Base-by-base conservation (phyloP, 37 sponge, comb jelly and placozoan species). In the Mnemiopsis leidyi region DNA sequence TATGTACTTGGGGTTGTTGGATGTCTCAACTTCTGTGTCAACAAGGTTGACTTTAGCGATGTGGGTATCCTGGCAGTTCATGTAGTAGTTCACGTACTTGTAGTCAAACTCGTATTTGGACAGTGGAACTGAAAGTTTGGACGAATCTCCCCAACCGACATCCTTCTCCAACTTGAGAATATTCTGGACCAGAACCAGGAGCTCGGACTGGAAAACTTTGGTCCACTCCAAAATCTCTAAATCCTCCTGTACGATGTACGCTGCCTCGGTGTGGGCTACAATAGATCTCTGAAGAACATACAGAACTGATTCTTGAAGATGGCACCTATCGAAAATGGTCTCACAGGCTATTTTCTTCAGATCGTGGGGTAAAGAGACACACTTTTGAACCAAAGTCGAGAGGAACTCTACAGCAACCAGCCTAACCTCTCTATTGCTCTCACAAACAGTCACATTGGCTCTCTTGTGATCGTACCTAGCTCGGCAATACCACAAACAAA, bases 41-140 rank as follows among this genome's bases (percentile, higher is more conserved):
- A 85, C 90, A 40, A 85, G 90, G 61, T 40, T 38, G 26, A 85
- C 90, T 26, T 85, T 85, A 61, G 90, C 90, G 1, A 85, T 85
- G 61, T 85, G 90, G 48, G 90, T 85, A 33, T 85, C 90, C 48
- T 85, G 90, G 36, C 90, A 85, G 90, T 85, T 85, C 90, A 85
- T 85, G 61, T 85, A 85, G 90, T 85, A 85, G 61, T 85, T 40
- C 90, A 85, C 90, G 61, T 85, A 85, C 90, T 85, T 85, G 90
- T 85, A 85, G 90, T 85, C 90, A 40, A 85, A 85, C 90, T 85
- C 90, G 90, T 85, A 85, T 2, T 38, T 40, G 23, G 40, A 40
- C 2, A 85, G 61, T 9, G 40, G 36, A 0, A 24, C 48, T 28
- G 25, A 13, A 7, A 40, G 24, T 32, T 77, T 77, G 0, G 79